A percentile compares a stretch with the other conserved stretches of the same genome.
Conservation (phyloP, 2,888 invertebrate genomes). For the Nasonovia ribisnigri region DNA sequence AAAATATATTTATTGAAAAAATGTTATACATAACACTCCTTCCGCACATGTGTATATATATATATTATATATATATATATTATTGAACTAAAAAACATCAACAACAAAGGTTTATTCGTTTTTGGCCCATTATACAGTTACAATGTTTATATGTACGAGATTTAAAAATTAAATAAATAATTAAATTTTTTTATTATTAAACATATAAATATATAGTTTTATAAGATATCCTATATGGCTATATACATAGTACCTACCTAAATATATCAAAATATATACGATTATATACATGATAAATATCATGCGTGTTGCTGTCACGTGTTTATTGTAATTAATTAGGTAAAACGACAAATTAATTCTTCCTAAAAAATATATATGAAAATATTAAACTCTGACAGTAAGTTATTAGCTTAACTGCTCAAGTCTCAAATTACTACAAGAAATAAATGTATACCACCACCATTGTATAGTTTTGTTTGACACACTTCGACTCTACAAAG, state of each 20-base stretch:
- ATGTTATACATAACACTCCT: background rate
- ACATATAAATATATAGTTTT: background rate
- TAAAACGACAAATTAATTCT: background rate
- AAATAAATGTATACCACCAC: background rate
- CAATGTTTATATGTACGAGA: background rate
- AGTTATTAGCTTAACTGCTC: background rate
- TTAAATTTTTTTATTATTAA: background rate
- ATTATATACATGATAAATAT: background rate
- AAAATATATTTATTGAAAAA: background rate
- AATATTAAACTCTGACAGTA: background rate
- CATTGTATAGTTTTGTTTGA: background rate
- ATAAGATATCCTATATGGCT: background rate
- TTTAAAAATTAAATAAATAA: background rate
- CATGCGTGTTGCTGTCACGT: background rate
- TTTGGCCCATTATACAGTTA: too few relatives aligned
- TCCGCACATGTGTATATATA: background rate
- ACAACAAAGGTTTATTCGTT: too few relatives aligned
- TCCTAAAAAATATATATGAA: background rate
- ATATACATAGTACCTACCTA: background rate
- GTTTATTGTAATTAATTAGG: background rate
- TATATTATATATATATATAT: background rate
- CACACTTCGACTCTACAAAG: background rate
- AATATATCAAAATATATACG: background rate
- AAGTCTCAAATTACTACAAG: background rate
- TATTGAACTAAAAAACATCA: too few relatives aligned